Base-by-base conservation (phyloP, 2,113 vertebrate genomes). In the Phycodurus eques region DNA sequence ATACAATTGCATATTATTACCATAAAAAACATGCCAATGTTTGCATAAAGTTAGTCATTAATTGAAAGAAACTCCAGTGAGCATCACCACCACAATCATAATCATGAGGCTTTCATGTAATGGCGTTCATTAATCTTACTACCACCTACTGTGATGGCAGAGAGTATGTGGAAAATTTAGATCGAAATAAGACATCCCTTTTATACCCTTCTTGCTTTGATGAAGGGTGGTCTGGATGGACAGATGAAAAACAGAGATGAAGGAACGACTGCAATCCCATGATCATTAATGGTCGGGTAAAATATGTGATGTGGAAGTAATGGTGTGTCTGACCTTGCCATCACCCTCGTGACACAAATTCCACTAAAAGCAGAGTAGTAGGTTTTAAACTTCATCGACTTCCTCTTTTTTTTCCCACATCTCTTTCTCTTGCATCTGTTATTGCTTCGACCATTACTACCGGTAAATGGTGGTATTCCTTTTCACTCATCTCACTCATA, bases 121-220 rank as follows among this genome's bases (percentile, higher is more conserved):
- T 51, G 49, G 49, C 3, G 49, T 51, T 54, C 2, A n/a, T 7
- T n/a, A 7, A 60, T 60, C 15, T 10, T 27, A 11, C 13, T 17
- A 10, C 13, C 20, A 60, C 22, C 57, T 33, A 60, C 27, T 15
- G 57, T 13, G 22, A 11, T 57, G 22, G 22, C n/a, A 57, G 53
- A 54, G 17, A 54, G 35, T 57, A 27, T 27, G 12, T 57, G 56
- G n/a, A 13, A 33, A 60, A 60, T 15, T 60, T 1, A 27, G 27
- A 60, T 85, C 75, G 84, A 86, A 81, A 80, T 83, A 60, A 72
- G 75, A 72, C 76, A 67, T 81, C 47, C 64, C 67, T 54, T 53
- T 71, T 74, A 75, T 83, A 70, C 60, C 74, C 54, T 65, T 4
- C 77, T 85, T 33, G 33, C 82, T 83, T 80, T 83, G 79, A 87